These are phyloP conservation scores for Theretra japonica DNA, from an alignment of 2,888 invertebrate species.

Conservation along the genomic window DNA sequence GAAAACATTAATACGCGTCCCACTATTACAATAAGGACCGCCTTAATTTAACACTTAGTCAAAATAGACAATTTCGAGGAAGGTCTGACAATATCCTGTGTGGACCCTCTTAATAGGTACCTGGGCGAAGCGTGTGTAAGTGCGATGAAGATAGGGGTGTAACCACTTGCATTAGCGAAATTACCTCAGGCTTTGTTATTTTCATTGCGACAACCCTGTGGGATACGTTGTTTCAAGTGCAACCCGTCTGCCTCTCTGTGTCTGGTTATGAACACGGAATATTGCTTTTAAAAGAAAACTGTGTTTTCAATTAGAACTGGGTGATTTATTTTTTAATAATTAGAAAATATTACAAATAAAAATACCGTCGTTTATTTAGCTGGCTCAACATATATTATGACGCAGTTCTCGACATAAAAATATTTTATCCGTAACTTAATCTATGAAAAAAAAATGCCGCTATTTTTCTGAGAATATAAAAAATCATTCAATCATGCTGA, in stretches of 20 bases:
- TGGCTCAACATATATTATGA: no score
- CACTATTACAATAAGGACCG: constrained; percentile 49
- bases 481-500: no score
- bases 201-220: constrained; percentile 76
- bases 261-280: neutral
- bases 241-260: constrained; percentile 31
- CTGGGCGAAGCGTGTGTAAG: constrained; percentile 70
- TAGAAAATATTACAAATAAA: neutral
- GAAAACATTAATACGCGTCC: constrained; percentile 30
- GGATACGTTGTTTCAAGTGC: constrained; percentile 32
- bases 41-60: constrained; percentile 73
- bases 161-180: constrained; percentile 84
- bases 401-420: no score
- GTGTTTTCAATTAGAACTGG: neutral
- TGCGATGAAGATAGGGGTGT: constrained; percentile 79
- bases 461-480: no score
- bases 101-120: constrained; percentile 79
- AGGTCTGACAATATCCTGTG: constrained; percentile 69
- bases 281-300: neutral
- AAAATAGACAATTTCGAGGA: constrained; percentile 69
- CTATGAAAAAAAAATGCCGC: no score
- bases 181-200: constrained; percentile 83
- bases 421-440: no score
- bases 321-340: no score
- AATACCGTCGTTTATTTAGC: no score